Evolutionary conservation across 2,797 vertebrate genomes (phyloP), one percentile per base, ranked within the genome.

Genomic region (Malacoctenus gilli): DNA sequence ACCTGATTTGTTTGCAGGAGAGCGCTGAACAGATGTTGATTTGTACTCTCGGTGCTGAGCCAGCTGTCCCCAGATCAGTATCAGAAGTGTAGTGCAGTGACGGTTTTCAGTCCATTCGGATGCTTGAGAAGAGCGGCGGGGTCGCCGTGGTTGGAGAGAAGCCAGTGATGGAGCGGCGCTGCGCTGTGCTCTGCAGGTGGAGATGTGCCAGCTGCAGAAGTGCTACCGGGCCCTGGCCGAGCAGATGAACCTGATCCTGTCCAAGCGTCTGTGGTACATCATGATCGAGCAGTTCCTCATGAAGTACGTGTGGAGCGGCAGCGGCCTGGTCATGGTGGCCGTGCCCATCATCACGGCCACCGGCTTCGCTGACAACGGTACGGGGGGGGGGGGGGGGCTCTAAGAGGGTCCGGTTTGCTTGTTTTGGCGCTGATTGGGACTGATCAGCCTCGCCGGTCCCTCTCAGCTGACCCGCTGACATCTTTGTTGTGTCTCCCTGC

Each of bases 281-380:
- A 98, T 98, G 97, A 87, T 99, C 56, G 97, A 99, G 71, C 96
- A 99, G 84, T 98, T 99, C 89, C 92, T 99, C 81, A 98, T 99
- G 96, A 99, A 99, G 85, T 99, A 98, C 8, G 95, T 99, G 65
- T 99, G 97, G 97, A 99, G 97, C 68, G 76, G 93, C 85, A 89
- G 95, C 64, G 97, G 97, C 3, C 93, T 99, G 21, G 91, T 98
- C 74, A 99, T 99, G 96, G 97, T 98, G 0, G 97, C 96, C 10
- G 93, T 99, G 69, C 97, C 97, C 10, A 98, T 99, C 87, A 98
- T 99, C 86, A 99, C 97, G 0, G 97, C 95, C 39, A 98, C 95
- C 0, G 97, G 96, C 73, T 99, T 96, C 74, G 96, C 97, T 22
- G 97, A 99, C 89, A 94, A 92, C 1, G 94, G 96, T 99, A 91